These are phyloP conservation scores for Sinocyclocheilus anshuiensis DNA, from an alignment of 2,113 vertebrate species.

Conservation along the genomic window DNA sequence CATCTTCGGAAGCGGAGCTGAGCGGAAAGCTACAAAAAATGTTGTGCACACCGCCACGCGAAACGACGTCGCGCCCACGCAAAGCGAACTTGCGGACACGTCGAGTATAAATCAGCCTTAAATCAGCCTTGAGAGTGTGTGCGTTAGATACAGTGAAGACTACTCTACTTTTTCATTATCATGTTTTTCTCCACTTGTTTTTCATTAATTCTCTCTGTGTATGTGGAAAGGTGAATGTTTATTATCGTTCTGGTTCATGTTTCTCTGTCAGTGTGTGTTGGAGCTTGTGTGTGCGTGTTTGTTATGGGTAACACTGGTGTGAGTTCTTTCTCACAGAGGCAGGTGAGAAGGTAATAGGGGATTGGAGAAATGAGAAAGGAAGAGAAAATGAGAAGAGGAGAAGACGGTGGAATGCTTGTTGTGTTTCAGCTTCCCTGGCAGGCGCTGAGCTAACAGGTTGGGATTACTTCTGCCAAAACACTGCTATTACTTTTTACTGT, in stretches of 20 bases:
- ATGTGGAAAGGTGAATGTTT: neutral
- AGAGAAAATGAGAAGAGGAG: conserved; percentile 2
- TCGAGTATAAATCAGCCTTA: no score
- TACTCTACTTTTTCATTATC: neutral
- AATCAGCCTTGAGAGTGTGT: no score
- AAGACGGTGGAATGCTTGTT: conserved; percentile 33
- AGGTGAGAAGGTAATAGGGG: neutral
- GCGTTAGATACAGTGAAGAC: no score
- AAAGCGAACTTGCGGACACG: no score
- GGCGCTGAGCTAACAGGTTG: conserved; percentile 16
- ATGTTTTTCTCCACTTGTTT: neutral
- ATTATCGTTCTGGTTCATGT: neutral
- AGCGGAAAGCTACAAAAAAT: no score
- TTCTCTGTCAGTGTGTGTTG: neutral
- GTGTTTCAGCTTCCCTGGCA: conserved; percentile 32
- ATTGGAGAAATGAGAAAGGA: conserved; percentile 15
- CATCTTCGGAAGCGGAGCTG: no score
- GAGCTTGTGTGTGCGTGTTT: neutral
- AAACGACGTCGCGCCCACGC: no score
- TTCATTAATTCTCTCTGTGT: neutral
- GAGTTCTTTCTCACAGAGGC: neutral
- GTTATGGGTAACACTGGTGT: conserved; percentile 1
- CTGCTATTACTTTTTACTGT: conserved; percentile 37
- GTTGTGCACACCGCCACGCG: no score
- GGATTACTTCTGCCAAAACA: conserved; percentile 36